Percentiles rank a stretch among this genome's conserved stretches.
phyloP scores from a whole-genome alignment of 2,113 vertebrate species.

The Etheostoma spectabile region DNA sequence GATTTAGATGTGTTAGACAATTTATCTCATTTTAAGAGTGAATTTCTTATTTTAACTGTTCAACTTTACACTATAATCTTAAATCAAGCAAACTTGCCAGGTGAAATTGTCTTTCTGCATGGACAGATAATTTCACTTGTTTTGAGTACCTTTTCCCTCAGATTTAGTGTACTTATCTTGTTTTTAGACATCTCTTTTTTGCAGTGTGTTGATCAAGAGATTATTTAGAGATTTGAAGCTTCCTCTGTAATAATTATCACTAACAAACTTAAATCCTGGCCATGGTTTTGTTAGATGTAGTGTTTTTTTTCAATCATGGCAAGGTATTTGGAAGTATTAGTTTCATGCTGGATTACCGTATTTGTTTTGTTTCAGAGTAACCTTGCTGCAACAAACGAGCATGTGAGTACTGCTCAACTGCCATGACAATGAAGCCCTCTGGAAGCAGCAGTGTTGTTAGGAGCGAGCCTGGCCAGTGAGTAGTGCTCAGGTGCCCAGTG shows the following conservation, averaged over 20 bases:
- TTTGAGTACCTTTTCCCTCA: too few species aligned
- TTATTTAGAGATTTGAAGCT: background rate
- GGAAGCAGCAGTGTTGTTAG: conserved; percentile 48
- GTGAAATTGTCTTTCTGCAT: too few species aligned
- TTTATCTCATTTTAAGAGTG: too few species aligned
- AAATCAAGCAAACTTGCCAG: too few species aligned
- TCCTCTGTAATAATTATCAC: background rate
- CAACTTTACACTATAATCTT: too few species aligned
- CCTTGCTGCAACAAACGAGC: background rate
- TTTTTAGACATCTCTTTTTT: too few species aligned
- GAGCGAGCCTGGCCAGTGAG: conserved; percentile 30
- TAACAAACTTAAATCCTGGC: background rate
- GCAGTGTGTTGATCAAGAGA: too few species aligned
- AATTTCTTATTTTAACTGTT: too few species aligned
- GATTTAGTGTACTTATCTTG: too few species aligned
- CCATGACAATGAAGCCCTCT: conserved; percentile 45
- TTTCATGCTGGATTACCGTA: background rate
- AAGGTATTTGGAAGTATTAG: background rate
- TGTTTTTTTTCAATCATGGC: background rate
- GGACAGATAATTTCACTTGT: too few species aligned
- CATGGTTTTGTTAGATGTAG: background rate
- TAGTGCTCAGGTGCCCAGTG: conserved; percentile 76
- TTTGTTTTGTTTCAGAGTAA: background rate
- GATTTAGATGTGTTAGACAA: too few species aligned
- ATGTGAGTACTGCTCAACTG: conserved; percentile 1